Percentiles rank a stretch among this genome's conserved stretches.
Evolutionary conservation across 2,888 invertebrate genomes (phyloP).

Genomic region (Mellilla xanthometata): DNA sequence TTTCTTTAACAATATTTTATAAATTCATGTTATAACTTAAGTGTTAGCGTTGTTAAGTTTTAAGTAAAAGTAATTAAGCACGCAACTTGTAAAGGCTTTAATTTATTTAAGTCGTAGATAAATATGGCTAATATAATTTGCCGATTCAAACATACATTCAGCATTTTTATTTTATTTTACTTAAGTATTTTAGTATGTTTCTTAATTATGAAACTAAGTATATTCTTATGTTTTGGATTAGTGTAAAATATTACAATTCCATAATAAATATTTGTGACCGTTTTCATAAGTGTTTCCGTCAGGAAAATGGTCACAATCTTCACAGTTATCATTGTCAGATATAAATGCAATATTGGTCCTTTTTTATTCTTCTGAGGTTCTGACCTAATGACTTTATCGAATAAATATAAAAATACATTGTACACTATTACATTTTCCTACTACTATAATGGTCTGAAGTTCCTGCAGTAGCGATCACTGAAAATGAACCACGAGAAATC

Average conservation of each 20-base stretch:
- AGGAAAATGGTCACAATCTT: conserved; percentile 44
- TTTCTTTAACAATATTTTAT: background rate
- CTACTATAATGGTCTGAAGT: too few relatives aligned
- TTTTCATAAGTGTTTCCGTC: conserved; percentile 47
- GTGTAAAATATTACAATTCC: background rate
- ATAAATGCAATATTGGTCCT: conserved; percentile 21
- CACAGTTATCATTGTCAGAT: conserved; percentile 2
- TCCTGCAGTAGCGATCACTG: too few relatives aligned
- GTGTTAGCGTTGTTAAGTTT: conserved; percentile 19
- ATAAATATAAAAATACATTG: too few relatives aligned
- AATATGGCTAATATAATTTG: conserved; percentile 30
- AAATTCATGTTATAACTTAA: background rate
- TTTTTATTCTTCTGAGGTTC: too few relatives aligned
- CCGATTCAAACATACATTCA: conserved; percentile 13
- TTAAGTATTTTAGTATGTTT: background rate
- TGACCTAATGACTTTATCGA: too few relatives aligned
- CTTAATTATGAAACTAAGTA: background rate
- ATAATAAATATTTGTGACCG: conserved; percentile 26
- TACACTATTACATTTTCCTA: too few relatives aligned
- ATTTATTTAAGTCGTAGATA: conserved; percentile 65
- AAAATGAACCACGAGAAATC: too few relatives aligned
- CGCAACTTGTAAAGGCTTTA: conserved; percentile 61
- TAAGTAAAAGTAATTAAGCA: conserved; percentile 31
- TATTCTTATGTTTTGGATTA: conserved; percentile 3
- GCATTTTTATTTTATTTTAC: background rate